Conservation (phyloP, 1,140 invertebrate genomes). For the Drosophila prosaltans region DNA sequence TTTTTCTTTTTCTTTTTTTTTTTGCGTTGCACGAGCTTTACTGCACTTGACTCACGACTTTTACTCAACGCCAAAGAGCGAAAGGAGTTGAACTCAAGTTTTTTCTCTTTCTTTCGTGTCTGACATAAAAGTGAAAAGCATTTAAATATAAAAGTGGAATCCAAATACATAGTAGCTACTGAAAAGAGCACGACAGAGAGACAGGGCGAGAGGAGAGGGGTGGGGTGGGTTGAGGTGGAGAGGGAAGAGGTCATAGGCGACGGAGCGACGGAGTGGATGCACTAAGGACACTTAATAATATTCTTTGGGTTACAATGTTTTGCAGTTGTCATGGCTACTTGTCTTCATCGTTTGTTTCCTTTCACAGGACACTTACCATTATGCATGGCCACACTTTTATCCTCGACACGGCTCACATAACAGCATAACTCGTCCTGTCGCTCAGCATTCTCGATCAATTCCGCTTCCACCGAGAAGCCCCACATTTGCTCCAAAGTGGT, state of each 20-base stretch:
- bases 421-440: conserved; percentile 98
- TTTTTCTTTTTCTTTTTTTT: conserved; percentile 4
- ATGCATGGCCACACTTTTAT: conserved; percentile 96
- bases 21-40: conserved; percentile 33
- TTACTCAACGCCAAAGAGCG: conserved; percentile 67
- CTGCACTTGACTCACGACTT: conserved; percentile 41
- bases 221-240: background rate
- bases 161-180: conserved; percentile 32
- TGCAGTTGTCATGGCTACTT: conserved; percentile 15
- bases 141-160: conserved; percentile 75
- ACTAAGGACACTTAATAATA: conserved; percentile 63
- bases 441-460: conserved; percentile 97
- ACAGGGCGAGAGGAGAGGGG: background rate
- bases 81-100: conserved; percentile 77
- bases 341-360: conserved; percentile 1
- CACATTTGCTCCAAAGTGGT: conserved; percentile 96
- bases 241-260: too few species aligned
- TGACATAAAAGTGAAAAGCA: conserved; percentile 80
- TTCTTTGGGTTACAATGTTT: conserved; percentile 59
- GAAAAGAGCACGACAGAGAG: conserved; percentile 49
- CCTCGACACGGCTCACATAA: conserved; percentile 97
- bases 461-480: conserved; percentile 98
- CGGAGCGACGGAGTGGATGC: background rate
- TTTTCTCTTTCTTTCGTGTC: conserved; percentile 37
- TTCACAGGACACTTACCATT: conserved; percentile 89